Conservation (phyloP, 2,797 vertebrate genomes). For the Decapterus maruadsi region DNA sequence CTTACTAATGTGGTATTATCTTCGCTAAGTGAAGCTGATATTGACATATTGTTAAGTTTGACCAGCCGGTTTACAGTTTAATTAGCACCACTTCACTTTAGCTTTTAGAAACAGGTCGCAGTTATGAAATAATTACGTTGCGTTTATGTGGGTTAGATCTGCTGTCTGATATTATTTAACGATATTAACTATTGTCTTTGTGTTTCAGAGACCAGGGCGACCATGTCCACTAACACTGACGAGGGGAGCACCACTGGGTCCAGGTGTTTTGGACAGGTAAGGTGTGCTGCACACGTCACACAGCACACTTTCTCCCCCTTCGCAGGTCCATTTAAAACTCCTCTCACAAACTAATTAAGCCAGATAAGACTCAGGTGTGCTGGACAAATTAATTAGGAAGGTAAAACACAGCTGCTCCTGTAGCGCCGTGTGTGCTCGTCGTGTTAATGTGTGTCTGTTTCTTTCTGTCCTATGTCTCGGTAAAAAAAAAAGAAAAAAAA, state of each 20-base stretch:
- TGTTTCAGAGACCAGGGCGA: neutral
- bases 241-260: slow-evolving; percentile 39
- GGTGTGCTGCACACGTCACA: neutral
- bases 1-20: neutral
- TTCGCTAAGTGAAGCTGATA: neutral
- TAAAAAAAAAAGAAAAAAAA: no score
- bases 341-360: neutral
- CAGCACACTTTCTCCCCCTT: neutral
- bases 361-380: neutral
- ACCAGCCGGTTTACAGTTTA: neutral
- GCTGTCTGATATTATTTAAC: no score
- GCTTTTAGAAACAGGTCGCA: neutral
- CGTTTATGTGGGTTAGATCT: neutral
- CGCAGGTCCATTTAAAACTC: neutral
- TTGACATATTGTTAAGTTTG: neutral
- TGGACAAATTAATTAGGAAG: neutral
- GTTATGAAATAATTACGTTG: fast-evolving
- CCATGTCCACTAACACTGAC: slow-evolving; percentile 54
- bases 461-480: neutral
- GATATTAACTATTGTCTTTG: neutral
- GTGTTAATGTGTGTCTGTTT: neutral
- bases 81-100: neutral
- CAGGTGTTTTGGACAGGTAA: slow-evolving; percentile 77
- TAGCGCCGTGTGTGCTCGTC: neutral
- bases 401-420: neutral